Evolutionary conservation across 1,140 invertebrate genomes (phyloP), one percentile per base, ranked within the genome.

Genomic region (Zaprionus davidi): DNA sequence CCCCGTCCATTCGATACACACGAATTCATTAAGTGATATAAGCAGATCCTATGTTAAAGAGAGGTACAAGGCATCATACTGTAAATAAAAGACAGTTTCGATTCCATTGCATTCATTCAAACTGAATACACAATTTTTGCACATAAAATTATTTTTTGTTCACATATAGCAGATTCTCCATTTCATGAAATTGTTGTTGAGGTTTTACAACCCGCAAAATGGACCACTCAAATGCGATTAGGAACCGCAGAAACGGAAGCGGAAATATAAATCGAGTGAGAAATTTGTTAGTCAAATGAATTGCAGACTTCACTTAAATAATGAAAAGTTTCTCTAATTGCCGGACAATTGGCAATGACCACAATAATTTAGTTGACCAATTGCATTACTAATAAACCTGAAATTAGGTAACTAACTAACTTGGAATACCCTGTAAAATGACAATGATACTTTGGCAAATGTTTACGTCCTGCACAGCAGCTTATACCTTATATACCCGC

Each of bases 201-300:
- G 38, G 38, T 41, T 41, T n/a, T 7, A 7, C 15, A 7, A 2
- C 15, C 38, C 38, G 5, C 38, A n/a, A 41, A 7, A 34, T 34
- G 9, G 31, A 34, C 9, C 31, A 34, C 9, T 11, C 20, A 34
- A 34, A 34, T 34, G 9, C 9, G 20, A 5, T 49, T 49, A 20
- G 22, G 5, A 31, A 11, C 13, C 65, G 17, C 55, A 12, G 12
- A 31, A 57, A 28, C 12, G 46, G 31, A 36, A 51, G 34, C 56
- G 56, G 17, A 55, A 56, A 46, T 15, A 5, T n/a, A 72, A 72
- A 66, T 67, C 22, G 55, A 66, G 31, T 66, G 22, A 13, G 9
- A 65, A 71, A 65, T 41, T 24, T 65, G 31, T 51, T 51, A 51
- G 46, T 36, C 20, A 73, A 59, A 73, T 68, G 36, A 72, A 60